Evolutionary conservation across 1,140 invertebrate genomes (phyloP).

Genomic region (Macrosteles quadrilineatus): DNA sequence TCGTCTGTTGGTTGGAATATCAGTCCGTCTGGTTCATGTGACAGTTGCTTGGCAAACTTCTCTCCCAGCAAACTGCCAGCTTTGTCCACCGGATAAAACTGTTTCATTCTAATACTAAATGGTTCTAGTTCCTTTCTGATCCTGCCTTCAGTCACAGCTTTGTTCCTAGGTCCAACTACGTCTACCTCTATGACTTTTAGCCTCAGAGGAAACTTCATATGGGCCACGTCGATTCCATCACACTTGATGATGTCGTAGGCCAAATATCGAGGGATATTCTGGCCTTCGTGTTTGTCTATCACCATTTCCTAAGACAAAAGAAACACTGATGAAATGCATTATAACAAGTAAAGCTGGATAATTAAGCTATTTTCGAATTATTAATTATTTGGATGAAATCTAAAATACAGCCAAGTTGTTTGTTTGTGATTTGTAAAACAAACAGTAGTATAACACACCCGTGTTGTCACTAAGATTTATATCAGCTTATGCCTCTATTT

Average conservation of each 20-base stretch:
- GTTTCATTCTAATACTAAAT: conserved; percentile 83
- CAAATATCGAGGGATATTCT: conserved; percentile 82
- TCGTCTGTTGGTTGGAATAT: conserved; percentile 94
- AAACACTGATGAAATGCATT: conserved; percentile 26
- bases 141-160: conserved; percentile 72
- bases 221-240: conserved; percentile 76
- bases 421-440: too few relatives aligned
- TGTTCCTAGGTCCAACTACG: conserved; percentile 67
- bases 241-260: conserved; percentile 94
- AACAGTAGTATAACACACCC: too few relatives aligned
- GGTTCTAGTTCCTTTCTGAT: conserved; percentile 80
- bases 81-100: conserved; percentile 82
- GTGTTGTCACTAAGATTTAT: too few relatives aligned
- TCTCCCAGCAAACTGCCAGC: conserved; percentile 72
- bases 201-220: conserved; percentile 71
- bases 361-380: neutral
- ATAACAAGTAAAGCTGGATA: neutral
- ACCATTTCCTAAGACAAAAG: conserved; percentile 85
- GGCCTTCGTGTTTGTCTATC: conserved; percentile 74
- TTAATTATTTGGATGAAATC: too few relatives aligned
- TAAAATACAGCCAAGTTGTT: too few relatives aligned
- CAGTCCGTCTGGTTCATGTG: conserved; percentile 96
- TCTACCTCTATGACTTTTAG: conserved; percentile 74
- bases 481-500: too few relatives aligned
- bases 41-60: conserved; percentile 81